Percentiles rank a stretch among this genome's conserved stretches.
Conservation (phyloP, 1,140 invertebrate genomes). For the Leptinotarsa defecta region DNA sequence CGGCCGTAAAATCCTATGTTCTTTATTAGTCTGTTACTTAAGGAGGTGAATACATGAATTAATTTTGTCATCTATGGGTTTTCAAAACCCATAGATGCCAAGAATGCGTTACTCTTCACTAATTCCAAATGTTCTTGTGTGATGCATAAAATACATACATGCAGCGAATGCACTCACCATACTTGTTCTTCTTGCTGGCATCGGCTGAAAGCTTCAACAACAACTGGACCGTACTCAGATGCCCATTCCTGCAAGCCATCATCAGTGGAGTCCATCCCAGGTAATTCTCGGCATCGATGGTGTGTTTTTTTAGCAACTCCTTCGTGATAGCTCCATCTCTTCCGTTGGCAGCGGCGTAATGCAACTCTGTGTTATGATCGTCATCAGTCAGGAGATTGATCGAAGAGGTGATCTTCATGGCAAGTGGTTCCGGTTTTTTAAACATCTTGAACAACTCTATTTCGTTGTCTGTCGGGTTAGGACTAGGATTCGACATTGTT, state of each 20-base stretch:
- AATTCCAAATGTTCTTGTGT: slow-evolving; percentile 1
- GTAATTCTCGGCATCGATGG: slow-evolving; percentile 56
- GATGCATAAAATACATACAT: neutral
- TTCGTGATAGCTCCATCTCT: slow-evolving; percentile 35
- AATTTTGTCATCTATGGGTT: no score
- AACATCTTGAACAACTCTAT: slow-evolving; percentile 1
- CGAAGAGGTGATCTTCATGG: neutral
- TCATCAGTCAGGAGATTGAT: slow-evolving; percentile 39
- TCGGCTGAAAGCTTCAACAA: slow-evolving; percentile 55
- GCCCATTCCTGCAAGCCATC: slow-evolving; percentile 59
- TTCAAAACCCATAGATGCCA: no score
- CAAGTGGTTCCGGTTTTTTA: slow-evolving; percentile 4
- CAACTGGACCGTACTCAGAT: slow-evolving; percentile 55
- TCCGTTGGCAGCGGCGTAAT: slow-evolving; percentile 43
- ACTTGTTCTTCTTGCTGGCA: slow-evolving; percentile 56
- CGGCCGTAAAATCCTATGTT: no score
- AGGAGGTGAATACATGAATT: no score
- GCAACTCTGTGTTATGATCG: slow-evolving; percentile 48
- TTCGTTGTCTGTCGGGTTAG: neutral
- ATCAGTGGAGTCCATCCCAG: slow-evolving; percentile 62
- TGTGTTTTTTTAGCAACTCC: slow-evolving; percentile 33
- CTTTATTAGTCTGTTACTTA: no score
- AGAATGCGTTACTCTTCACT: no score
- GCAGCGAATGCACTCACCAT: slow-evolving; percentile 51
- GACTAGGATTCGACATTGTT: neutral